Conservation (phyloP, 2,888 invertebrate genomes). For the Miltochrista miniata region DNA sequence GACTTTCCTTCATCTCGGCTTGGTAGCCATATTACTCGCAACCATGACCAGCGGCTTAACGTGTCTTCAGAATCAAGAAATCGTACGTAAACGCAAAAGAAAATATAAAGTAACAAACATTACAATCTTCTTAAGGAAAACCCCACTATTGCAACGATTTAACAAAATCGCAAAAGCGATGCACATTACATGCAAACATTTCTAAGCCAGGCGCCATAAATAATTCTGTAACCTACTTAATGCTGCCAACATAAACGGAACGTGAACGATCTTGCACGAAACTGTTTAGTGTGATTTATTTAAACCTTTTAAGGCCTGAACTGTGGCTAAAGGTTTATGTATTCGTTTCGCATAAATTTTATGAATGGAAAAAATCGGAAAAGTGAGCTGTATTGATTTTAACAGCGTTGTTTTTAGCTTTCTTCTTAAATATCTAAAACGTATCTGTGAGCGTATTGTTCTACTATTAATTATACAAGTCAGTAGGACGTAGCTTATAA, state of each 20-base stretch:
- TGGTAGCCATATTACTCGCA: too few relatives aligned
- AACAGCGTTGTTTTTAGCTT: too few relatives aligned
- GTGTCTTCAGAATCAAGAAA: too few relatives aligned
- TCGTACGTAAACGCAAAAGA: too few relatives aligned
- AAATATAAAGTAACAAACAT: background rate
- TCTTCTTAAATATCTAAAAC: too few relatives aligned
- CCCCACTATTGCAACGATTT: slow-evolving; percentile 15
- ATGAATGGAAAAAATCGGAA: background rate
- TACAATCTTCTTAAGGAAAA: background rate
- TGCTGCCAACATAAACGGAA: slow-evolving; percentile 34
- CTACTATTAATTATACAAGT: too few relatives aligned
- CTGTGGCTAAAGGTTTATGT: background rate
- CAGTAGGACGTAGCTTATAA: too few relatives aligned
- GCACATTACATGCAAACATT: slow-evolving; percentile 41
- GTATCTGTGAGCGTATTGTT: too few relatives aligned
- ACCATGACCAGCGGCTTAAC: too few relatives aligned
- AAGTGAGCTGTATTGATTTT: too few relatives aligned
- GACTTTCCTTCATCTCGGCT: too few relatives aligned
- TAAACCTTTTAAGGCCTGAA: slow-evolving; percentile 30
- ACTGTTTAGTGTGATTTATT: slow-evolving; percentile 41
- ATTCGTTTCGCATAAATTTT: background rate
- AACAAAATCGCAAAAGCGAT: slow-evolving; percentile 18
- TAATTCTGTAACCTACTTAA: slow-evolving; percentile 40
- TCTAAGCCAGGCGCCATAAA: slow-evolving; percentile 33
- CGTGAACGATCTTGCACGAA: slow-evolving; percentile 43